Conservation (phyloP, 2,113 vertebrate genomes). For the Leucosticte australis region DNA sequence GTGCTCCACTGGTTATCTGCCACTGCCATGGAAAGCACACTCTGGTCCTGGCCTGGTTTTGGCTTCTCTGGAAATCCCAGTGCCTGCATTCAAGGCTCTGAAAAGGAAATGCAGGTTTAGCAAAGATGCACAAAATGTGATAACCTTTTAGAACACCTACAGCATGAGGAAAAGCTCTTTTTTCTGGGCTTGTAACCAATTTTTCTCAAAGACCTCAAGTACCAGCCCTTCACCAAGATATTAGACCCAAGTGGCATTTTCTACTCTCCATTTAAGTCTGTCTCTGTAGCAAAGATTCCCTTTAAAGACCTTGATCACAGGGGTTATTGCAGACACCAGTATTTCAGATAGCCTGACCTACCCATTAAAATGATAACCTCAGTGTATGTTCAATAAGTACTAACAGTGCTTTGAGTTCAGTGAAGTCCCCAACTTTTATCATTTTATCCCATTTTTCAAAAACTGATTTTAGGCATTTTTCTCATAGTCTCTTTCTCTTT, state of each 20-base stretch:
- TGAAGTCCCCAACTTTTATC: not conserved
- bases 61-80: not conserved
- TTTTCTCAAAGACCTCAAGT: not conserved
- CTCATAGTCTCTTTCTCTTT: not conserved
- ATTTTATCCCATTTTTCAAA: not conserved
- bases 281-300: not conserved
- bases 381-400: not conserved
- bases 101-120: not conserved
- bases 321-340: not conserved
- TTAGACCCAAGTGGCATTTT: not conserved
- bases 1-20: not conserved
- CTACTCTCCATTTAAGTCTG: not conserved
- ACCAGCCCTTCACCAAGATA: not conserved
- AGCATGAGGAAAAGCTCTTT: not conserved
- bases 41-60: not conserved
- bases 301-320: not conserved
- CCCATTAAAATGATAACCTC: not conserved
- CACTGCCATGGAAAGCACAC: not conserved
- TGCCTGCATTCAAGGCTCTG: not conserved
- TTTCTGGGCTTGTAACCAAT: not conserved
- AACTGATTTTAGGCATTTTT: not conserved
- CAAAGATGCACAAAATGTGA: not conserved
- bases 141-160: not conserved
- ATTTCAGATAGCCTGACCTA: not conserved
- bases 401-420: not conserved